Evolutionary conservation across 1,140 invertebrate species (phyloP).

Genomic region (Drosophila nebulosa): DNA sequence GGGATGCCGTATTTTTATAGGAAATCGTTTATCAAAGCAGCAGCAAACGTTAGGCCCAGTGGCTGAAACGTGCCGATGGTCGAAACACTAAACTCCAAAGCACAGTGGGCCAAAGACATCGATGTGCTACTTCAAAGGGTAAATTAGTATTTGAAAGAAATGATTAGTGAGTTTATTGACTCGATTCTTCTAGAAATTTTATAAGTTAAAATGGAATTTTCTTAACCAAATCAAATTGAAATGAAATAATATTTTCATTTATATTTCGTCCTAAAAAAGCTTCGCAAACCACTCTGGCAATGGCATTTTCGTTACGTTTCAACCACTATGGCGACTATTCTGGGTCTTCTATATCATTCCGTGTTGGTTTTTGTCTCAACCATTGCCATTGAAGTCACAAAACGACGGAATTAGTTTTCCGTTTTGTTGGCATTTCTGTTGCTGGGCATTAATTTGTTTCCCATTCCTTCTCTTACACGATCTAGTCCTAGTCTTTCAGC

Average conservation of each 20-base stretch:
- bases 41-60: conserved; percentile 41
- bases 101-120: conserved; percentile 37
- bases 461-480: conserved; percentile 22
- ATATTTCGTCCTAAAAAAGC: too few species aligned
- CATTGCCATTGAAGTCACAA: conserved; percentile 65
- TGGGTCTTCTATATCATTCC: conserved; percentile 19
- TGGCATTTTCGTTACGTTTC: conserved; percentile 7
- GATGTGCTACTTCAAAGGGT: neutral
- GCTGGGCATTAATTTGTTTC: conserved; percentile 52
- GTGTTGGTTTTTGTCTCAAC: conserved; percentile 31
- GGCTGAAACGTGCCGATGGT: conserved; percentile 44
- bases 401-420: conserved; percentile 75
- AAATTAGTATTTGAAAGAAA: too few species aligned
- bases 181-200: too few species aligned
- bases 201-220: too few species aligned
- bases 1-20: conserved; percentile 63
- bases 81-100: neutral
- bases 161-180: neutral
- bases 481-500: neutral
- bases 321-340: conserved; percentile 40
- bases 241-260: too few species aligned
- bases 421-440: conserved; percentile 71
- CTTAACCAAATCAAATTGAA: too few species aligned
- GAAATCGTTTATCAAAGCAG: conserved; percentile 71
- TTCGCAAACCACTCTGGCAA: too few species aligned